Evolutionary conservation across 2,888 invertebrate species (phyloP), one percentile per base, ranked within the genome.

Genomic region (Rhimphoctona megacephalus): DNA sequence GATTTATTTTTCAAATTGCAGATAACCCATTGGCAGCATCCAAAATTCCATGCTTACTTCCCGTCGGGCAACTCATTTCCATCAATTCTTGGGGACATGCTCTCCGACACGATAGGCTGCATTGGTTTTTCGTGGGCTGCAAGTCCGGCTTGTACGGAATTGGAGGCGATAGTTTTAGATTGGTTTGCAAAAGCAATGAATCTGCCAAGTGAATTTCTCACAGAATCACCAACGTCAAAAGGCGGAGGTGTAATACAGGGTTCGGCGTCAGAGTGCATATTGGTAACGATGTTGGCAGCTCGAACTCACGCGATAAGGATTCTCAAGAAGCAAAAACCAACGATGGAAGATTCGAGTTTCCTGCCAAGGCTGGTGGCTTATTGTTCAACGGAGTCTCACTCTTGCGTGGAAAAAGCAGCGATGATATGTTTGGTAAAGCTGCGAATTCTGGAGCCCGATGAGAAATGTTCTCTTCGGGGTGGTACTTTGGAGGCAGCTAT

Each of bases 31-130:
- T 99, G 99, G 99, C 99, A 99, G 94, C 99, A 99, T 95, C 99
- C 99, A 0, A 96, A 98, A 82, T 99, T 99, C 95, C 99, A 99
- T 94, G 99, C 99, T 0, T 99, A 99, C 94, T 99, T 99, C 94
- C 99, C 99, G 9, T 97, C 99, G 17, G 99, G 99, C 8, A 99
- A 99, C 94, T 98, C 98, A 1, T 99, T 97, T 94, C 99, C 99
- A 1, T 99, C 99, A 8, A 99, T 99, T 87, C 95, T 99, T 74
- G 99, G 98, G 1, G 99, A 99, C 93, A 99, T 99, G 99, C 95
- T 99, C 81, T 97, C 98, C 5, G 98, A 98, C 93, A 99, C 98
- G 33, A 98, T 99, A 85, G 99, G 99, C 52, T 99, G 99, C 94
- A 98, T 99, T 90, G 99, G 99, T 90, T 99, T 99, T 95, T 99